phyloP scores from a whole-genome alignment of 2,113 vertebrate genomes.

The Oncorhynchus clarkii region DNA sequence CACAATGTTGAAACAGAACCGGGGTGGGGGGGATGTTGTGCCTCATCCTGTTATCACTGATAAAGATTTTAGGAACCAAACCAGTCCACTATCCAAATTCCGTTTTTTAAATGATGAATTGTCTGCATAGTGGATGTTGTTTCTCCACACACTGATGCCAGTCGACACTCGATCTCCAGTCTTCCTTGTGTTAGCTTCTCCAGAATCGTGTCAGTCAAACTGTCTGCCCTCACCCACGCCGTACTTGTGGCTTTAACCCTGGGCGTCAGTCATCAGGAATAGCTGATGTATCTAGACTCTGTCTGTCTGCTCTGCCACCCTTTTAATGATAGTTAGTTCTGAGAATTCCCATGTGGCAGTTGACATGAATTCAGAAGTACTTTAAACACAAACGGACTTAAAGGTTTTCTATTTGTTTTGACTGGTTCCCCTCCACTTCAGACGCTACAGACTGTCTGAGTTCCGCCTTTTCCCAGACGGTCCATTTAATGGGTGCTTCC shows the following conservation, averaged over 20 bases:
- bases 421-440: slow-evolving; percentile 26
- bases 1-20: slow-evolving; percentile 6
- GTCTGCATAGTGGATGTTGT: neutral
- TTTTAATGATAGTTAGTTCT: neutral
- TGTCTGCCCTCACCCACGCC: neutral
- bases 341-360: neutral
- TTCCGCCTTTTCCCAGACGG: neutral
- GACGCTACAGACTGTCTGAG: neutral
- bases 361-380: neutral
- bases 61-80: slow-evolving; percentile 6
- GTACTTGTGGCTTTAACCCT: neutral
- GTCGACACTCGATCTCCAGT: neutral
- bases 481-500: neutral
- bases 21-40: slow-evolving; percentile 24
- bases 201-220: slow-evolving; percentile 6
- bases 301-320: neutral
- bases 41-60: slow-evolving; percentile 27
- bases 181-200: too few relatives aligned
- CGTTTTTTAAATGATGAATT: too few relatives aligned
- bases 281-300: slow-evolving; percentile 10
- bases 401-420: slow-evolving; percentile 31
- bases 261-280: slow-evolving; percentile 10
- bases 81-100: slow-evolving; percentile 16
- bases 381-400: slow-evolving; percentile 31
- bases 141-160: neutral